Evolutionary conservation across 2,888 invertebrate species (phyloP).

Genomic region (Cetonia aurata): DNA sequence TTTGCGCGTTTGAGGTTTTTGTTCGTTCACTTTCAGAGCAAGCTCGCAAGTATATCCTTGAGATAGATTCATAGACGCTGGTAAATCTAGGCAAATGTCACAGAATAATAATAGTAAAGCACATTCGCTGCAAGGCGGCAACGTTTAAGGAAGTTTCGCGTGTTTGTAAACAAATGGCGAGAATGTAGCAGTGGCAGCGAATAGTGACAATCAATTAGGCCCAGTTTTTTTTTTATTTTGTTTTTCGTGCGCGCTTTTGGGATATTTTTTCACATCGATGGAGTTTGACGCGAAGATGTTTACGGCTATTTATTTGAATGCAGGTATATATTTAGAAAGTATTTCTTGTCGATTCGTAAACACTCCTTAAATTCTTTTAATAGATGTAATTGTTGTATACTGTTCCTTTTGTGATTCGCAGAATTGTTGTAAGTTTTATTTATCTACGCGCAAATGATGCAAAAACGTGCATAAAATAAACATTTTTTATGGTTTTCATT

Average conservation of each 20-base stretch:
- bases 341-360: too few species aligned
- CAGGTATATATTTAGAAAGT: too few species aligned
- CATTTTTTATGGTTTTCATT: too few species aligned
- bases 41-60: conserved; percentile 25
- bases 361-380: too few species aligned
- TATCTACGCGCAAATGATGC: too few species aligned
- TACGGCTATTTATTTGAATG: too few species aligned
- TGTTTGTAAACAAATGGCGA: neutral
- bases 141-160: conserved; percentile 4
- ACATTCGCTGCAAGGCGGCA: conserved; percentile 2
- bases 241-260: neutral
- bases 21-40: conserved; percentile 41
- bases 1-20: neutral
- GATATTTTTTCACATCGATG: too few species aligned
- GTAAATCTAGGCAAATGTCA: conserved; percentile 40
- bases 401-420: too few species aligned
- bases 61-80: conserved; percentile 25
- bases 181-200: neutral
- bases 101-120: conserved; percentile 15
- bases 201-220: neutral
- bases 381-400: too few species aligned
- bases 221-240: neutral
- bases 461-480: too few species aligned
- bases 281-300: too few species aligned
- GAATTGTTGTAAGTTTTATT: too few species aligned